Percentiles rank a stretch among this genome's conserved stretches.
phyloP scores from a whole-genome alignment of 1,140 invertebrate species.

The Coptotermes formosanus region DNA sequence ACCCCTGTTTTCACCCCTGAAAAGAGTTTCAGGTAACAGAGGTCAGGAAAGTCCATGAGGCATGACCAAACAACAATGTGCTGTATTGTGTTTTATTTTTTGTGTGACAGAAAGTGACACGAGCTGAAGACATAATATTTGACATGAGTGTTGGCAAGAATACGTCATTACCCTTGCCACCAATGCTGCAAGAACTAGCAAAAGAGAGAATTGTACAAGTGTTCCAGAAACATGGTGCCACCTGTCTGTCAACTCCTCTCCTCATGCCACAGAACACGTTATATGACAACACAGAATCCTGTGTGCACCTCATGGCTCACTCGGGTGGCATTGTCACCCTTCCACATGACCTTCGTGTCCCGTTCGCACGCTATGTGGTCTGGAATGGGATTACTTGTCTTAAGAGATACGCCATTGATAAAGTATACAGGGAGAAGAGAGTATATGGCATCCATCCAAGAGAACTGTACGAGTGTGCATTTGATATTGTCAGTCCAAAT shows the following conservation, averaged over 20 bases:
- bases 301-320: slow-evolving; percentile 80
- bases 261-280: slow-evolving; percentile 67
- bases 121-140: slow-evolving; percentile 72
- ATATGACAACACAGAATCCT: slow-evolving; percentile 59
- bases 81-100: slow-evolving; percentile 28
- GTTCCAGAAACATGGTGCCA: slow-evolving; percentile 75
- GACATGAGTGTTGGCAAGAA: slow-evolving; percentile 57
- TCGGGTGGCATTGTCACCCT: slow-evolving; percentile 76
- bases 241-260: slow-evolving; percentile 70
- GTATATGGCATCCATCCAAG: slow-evolving; percentile 79
- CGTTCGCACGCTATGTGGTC: slow-evolving; percentile 81
- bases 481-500: slow-evolving; percentile 84
- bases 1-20: no score
- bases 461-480: slow-evolving; percentile 87
- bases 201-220: slow-evolving; percentile 58
- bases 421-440: slow-evolving; percentile 82
- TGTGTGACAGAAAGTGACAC: slow-evolving; percentile 53
- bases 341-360: slow-evolving; percentile 72
- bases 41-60: no score
- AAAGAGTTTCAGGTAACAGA: no score
- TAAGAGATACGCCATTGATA: slow-evolving; percentile 81
- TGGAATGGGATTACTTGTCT: slow-evolving; percentile 75
- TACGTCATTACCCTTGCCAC: background rate
- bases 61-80: background rate
- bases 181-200: slow-evolving; percentile 38